Evolutionary conservation across 2,113 vertebrate species (phyloP).

Genomic region (Ameiurus melas): DNA sequence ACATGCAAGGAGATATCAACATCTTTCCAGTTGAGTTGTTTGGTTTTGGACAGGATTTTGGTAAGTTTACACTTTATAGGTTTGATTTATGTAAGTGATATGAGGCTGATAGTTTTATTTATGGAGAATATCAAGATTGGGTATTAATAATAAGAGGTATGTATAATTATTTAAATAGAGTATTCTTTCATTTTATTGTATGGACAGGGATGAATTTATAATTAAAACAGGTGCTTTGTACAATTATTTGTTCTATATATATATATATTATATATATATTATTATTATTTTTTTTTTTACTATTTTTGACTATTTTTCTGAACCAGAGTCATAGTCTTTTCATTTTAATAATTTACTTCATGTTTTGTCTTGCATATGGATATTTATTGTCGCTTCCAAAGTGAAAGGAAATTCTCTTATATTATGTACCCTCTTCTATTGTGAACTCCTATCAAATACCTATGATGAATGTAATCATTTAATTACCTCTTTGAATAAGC

Average conservation of each 20-base stretch:
- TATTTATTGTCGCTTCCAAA: neutral
- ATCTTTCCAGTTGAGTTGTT: neutral
- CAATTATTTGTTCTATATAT: neutral
- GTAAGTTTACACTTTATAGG: neutral
- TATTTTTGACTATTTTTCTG: neutral
- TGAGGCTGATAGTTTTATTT: neutral
- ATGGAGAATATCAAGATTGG: no score
- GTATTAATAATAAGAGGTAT: neutral
- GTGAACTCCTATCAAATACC: no score
- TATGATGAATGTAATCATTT: no score
- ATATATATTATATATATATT: no score
- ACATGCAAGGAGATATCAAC: neutral
- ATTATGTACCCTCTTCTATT: no score
- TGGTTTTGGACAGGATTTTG: neutral
- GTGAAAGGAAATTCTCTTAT: no score
- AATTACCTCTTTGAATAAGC: no score
- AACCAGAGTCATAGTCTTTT: neutral
- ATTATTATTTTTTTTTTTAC: no score
- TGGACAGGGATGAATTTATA: neutral
- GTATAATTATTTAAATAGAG: neutral
- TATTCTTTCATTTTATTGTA: neutral
- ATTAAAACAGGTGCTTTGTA: no score
- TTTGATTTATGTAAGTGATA: neutral
- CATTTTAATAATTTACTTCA: neutral
- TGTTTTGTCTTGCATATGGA: neutral